Percentiles rank a stretch among this genome's conserved stretches.
phyloP scores from a whole-genome alignment of 1,140 invertebrate genomes.

The Teleopsis dalmanni region DNA sequence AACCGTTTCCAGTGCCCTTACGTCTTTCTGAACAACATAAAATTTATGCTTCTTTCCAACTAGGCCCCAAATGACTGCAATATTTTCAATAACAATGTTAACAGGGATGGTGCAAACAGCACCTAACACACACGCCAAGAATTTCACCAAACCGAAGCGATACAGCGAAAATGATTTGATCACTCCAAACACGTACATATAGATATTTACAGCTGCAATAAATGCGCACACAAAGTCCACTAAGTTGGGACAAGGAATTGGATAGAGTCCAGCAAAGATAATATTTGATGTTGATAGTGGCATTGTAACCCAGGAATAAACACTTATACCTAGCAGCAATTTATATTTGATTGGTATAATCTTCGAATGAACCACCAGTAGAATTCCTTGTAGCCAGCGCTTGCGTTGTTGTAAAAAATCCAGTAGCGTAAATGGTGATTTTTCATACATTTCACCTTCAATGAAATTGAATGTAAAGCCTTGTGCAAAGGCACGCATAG shows the following conservation, averaged over 20 bases:
- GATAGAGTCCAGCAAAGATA: constrained; percentile 72
- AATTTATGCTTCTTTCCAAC: constrained; percentile 91
- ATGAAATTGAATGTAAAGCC: constrained; percentile 88
- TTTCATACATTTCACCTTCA: constrained; percentile 97
- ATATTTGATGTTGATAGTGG: constrained; percentile 87
- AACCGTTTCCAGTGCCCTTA: constrained; percentile 46
- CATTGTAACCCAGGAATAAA: constrained; percentile 93
- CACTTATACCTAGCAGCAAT: constrained; percentile 76
- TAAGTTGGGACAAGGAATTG: constrained; percentile 74
- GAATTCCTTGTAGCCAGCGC: constrained; percentile 93
- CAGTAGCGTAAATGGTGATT: constrained; percentile 89
- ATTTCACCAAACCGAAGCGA: constrained; percentile 72
- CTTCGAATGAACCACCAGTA: constrained; percentile 85
- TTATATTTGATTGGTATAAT: constrained; percentile 77
- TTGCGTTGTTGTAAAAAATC: constrained; percentile 95
- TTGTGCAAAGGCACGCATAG: constrained; percentile 81
- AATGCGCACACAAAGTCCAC: constrained; percentile 84
- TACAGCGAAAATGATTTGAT: constrained; percentile 89
- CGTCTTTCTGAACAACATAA: constrained; percentile 89
- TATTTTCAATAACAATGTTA: constrained; percentile 87
- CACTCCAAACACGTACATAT: constrained; percentile 94
- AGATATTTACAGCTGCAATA: constrained; percentile 84
- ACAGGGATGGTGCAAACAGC: constrained; percentile 85
- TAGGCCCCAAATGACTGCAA: constrained; percentile 87
- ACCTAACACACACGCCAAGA: constrained; percentile 71